Conservation (phyloP, 2,797 vertebrate species). For the Aplochiton taeniatus region DNA sequence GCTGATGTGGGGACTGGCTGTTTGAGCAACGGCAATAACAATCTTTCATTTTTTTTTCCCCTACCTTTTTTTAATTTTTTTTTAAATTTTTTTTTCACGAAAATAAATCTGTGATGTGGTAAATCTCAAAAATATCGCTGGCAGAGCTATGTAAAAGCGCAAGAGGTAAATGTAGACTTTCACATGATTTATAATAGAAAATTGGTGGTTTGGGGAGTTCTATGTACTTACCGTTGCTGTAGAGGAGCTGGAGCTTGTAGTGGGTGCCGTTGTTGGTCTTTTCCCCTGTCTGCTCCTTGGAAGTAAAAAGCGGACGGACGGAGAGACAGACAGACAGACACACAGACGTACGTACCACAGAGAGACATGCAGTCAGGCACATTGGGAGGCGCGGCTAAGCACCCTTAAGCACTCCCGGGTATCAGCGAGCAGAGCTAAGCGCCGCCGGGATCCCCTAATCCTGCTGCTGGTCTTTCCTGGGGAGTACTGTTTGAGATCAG, state of each 20-base stretch:
- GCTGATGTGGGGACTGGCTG: neutral
- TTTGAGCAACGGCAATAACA: too few species aligned
- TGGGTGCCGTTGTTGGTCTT: slow-evolving; percentile 98
- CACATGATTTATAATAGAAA: neutral
- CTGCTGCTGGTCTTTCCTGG: slow-evolving; percentile 38
- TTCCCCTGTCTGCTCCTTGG: slow-evolving; percentile 92
- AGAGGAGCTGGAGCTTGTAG: slow-evolving; percentile 96
- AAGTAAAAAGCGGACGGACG: slow-evolving; percentile 25
- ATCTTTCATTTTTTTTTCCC: too few species aligned
- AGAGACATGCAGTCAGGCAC: slow-evolving; percentile 28
- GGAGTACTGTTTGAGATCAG: slow-evolving; percentile 52
- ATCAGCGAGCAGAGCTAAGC: slow-evolving; percentile 45
- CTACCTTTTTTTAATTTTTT: too few species aligned
- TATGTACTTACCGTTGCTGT: slow-evolving; percentile 88
- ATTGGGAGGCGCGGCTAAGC: slow-evolving; percentile 39
- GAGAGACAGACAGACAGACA: neutral
- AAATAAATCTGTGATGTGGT: too few species aligned
- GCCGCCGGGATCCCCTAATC: slow-evolving; percentile 54
- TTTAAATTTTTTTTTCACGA: too few species aligned
- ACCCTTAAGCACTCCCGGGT: slow-evolving; percentile 41
- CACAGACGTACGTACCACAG: neutral
- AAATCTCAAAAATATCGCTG: too few species aligned
- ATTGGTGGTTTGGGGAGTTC: neutral
- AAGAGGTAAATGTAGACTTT: too few species aligned
- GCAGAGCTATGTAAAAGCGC: too few species aligned